Percentiles rank a stretch among this genome's conserved stretches.
phyloP scores from a whole-genome alignment of 2,888 invertebrate species.

The Taphrorychus bicolor region DNA sequence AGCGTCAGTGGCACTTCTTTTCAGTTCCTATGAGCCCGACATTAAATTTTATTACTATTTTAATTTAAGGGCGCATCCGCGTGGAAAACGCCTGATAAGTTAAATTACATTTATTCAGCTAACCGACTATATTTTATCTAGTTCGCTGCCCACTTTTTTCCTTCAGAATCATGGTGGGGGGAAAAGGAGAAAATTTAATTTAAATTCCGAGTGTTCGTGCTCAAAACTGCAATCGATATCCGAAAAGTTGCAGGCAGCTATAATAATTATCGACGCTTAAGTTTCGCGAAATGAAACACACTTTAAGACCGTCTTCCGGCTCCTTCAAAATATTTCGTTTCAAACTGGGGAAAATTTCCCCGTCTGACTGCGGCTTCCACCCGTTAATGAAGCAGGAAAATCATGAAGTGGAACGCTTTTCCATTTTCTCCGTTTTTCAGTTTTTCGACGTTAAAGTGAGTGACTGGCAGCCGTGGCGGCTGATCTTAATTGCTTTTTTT shows the following conservation, averaged over 20 bases:
- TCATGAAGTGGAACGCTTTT: constrained; percentile 48
- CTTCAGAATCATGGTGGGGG: no score
- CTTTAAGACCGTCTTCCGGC: constrained; percentile 38
- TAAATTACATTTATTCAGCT: constrained; percentile 44
- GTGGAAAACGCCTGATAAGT: constrained; percentile 50
- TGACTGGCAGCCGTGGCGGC: constrained; percentile 32
- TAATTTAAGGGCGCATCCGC: constrained; percentile 48
- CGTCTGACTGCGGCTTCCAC: constrained; percentile 39
- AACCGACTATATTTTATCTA: constrained; percentile 16
- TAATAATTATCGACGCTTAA: constrained; percentile 40
- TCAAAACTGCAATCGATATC: not conserved
- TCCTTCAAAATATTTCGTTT: constrained; percentile 39
- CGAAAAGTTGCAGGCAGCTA: constrained; percentile 7
- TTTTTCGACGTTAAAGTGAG: constrained; percentile 29
- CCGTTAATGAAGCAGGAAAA: constrained; percentile 47
- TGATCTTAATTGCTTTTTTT: constrained; percentile 39
- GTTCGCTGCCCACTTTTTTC: not conserved
- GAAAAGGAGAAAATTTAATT: constrained; percentile 3
- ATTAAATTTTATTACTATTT: constrained; percentile 51
- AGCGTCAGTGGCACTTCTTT: constrained; percentile 8
- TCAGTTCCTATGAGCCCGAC: constrained; percentile 23
- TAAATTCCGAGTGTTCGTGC: not conserved
- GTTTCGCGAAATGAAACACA: constrained; percentile 38
- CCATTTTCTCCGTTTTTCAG: constrained; percentile 42
- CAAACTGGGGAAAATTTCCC: constrained; percentile 33